Percentiles rank a stretch among this genome's conserved stretches.
These are phyloP conservation scores for Mimumesa dahlbomi DNA, from an alignment of 2,888 invertebrate genomes.

Conservation along the genomic window DNA sequence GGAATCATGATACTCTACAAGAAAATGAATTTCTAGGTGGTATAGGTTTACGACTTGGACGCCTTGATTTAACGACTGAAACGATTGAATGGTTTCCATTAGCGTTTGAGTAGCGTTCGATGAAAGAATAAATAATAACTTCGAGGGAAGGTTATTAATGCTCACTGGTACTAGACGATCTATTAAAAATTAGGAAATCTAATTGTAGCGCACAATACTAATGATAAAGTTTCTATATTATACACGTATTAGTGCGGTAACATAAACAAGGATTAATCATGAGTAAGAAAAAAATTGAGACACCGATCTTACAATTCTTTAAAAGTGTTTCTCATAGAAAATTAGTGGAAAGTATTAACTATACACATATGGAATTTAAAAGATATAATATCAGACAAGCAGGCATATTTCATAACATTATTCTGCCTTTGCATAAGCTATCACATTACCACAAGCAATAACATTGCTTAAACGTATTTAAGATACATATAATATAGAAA, in stretches of 20 bases:
- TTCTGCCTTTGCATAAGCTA: constrained; percentile 36
- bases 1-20: constrained; percentile 96
- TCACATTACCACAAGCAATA: too few relatives aligned
- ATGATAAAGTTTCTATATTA: constrained; percentile 40
- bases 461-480: constrained; percentile 9
- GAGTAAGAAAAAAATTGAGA: too few relatives aligned
- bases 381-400: neutral
- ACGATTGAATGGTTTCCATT: constrained; percentile 92
- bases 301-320: too few relatives aligned
- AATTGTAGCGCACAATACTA: constrained; percentile 58
- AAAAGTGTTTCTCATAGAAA: too few relatives aligned
- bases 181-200: constrained; percentile 13
- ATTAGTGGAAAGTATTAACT: too few relatives aligned
- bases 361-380: constrained; percentile 10
- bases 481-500: neutral
- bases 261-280: constrained; percentile 12
- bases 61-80: constrained; percentile 89
- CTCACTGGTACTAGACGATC: constrained; percentile 38
- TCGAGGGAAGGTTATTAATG: constrained; percentile 35
- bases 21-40: constrained; percentile 97
- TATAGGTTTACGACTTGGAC: constrained; percentile 89
- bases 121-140: constrained; percentile 38
- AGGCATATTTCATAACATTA: constrained; percentile 49
- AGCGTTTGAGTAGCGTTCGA: constrained; percentile 58
- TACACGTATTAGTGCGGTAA: constrained; percentile 46